Conservation (phyloP, 2,888 invertebrate genomes). For the Merodon equestris region DNA sequence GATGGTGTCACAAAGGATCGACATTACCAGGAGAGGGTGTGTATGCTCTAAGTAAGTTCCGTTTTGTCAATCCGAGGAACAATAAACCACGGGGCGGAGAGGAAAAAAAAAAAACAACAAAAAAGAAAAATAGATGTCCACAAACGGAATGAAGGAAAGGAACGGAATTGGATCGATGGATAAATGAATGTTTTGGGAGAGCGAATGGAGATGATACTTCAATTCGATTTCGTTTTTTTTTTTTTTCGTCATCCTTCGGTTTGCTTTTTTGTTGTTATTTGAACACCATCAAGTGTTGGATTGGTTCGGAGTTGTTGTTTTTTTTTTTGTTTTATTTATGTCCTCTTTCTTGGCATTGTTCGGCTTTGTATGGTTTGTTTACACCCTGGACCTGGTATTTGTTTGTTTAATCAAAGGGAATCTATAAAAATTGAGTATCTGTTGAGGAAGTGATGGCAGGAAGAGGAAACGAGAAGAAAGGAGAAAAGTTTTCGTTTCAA, state of each 20-base stretch:
- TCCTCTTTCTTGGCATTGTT: slow-evolving; percentile 29
- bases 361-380: slow-evolving; percentile 41
- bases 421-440: slow-evolving; percentile 45
- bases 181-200: slow-evolving; percentile 55
- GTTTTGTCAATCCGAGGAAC: slow-evolving; percentile 55
- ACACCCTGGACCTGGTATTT: slow-evolving; percentile 49
- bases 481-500: slow-evolving; percentile 23
- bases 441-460: slow-evolving; percentile 5
- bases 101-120: slow-evolving; percentile 4
- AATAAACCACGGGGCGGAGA: slow-evolving; percentile 36
- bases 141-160: slow-evolving; percentile 44
- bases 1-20: slow-evolving; percentile 59
- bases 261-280: no score
- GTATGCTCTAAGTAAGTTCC: slow-evolving; percentile 62
- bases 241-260: slow-evolving; percentile 4
- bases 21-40: slow-evolving; percentile 33
- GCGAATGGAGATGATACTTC: slow-evolving; percentile 33
- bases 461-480: no score
- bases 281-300: slow-evolving; percentile 28
- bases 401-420: slow-evolving; percentile 59
- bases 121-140: slow-evolving; percentile 11
- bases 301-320: background rate
- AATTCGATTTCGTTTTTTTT: slow-evolving; percentile 4
- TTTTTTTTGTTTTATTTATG: slow-evolving; percentile 36
- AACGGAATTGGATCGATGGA: slow-evolving; percentile 60